Base-by-base conservation (phyloP, 2,113 vertebrate genomes). In the Callorhinus ursinus region DNA sequence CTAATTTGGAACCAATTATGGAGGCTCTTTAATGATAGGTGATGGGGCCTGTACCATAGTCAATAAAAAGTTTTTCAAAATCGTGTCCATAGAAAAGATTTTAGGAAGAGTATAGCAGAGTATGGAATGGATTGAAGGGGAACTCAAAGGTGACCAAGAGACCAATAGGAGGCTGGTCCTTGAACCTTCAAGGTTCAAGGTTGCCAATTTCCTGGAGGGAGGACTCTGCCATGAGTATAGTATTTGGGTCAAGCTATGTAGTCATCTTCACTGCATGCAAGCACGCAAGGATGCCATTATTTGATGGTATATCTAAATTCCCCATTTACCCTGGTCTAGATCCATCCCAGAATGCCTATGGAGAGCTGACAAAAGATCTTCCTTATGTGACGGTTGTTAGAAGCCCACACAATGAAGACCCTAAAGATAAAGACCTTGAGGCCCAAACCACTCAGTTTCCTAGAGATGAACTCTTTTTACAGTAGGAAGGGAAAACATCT, bases 391-490 rank as follows among this genome's bases (percentile, higher is more conserved):
- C 33, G 36, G 16, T 86, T 31, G 61, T 65, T 71, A 88, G 84
- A 91, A 82, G 24, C n/a, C 19, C n/a, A n/a, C 39, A 59, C 36
- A 80, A 42, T 49, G 33, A 88, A 63, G 83, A 96, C 24, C 59
- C 57, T 18, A 12, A 80, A 88, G 91, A 87, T 76, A 57, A 88
- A 93, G 88, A 61, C 82, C 49, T 53, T n/a, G 36, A 77, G 85
- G 85, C 72, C 87, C 87, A 85, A 96, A 81, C 53, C 72, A 82
- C 31, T 67, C 63, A 67, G 63, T 69, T 89, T 8, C 57, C 69
- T 85, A 76, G 93, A 94, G 36, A 81, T 53, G 13, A 76, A 96
- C 86, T 90, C 51, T 83, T 82, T 98, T 91, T 95, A 97, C 59
- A 96, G 83, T 67, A 95, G 76, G 93, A 96, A 95, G 0, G 0